phyloP scores from a whole-genome alignment of 2,797 vertebrate species.

The Neosalanx taihuensis region DNA sequence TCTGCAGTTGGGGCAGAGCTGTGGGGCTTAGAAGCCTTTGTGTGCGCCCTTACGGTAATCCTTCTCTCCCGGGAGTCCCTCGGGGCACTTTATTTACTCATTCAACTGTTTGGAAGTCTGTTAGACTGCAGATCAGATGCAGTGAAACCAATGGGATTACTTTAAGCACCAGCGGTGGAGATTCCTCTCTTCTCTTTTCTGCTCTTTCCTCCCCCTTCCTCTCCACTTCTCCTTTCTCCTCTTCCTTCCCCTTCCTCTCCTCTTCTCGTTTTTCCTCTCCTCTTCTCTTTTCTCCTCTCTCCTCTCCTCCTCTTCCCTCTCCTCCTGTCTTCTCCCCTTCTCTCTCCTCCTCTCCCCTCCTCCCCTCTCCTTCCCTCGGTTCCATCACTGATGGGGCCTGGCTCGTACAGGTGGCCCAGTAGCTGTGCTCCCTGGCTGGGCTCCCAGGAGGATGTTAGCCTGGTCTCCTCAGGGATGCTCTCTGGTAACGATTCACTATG shows the following conservation, averaged over 20 bases:
- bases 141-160: conserved; percentile 89
- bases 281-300: too few relatives aligned
- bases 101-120: conserved; percentile 87
- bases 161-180: conserved; percentile 77
- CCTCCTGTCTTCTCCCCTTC: too few relatives aligned
- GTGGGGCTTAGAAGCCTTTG: conserved; percentile 80
- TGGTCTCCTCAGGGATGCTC: not conserved
- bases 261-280: too few relatives aligned
- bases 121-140: conserved; percentile 83
- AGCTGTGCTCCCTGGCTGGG: too few relatives aligned
- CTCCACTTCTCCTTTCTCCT: conserved; percentile 48
- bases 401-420: too few relatives aligned
- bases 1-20: conserved; percentile 62
- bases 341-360: not conserved
- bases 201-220: conserved; percentile 65
- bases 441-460: not conserved
- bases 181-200: conserved; percentile 70
- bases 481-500: not conserved
- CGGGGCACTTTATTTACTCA: conserved; percentile 86
- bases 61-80: conserved; percentile 78
- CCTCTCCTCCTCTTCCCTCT: too few relatives aligned
- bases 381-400: not conserved
- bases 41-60: conserved; percentile 77
- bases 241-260: conserved; percentile 8
- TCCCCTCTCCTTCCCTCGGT: not conserved